Percentiles rank a stretch among this genome's conserved stretches.
Conservation (phyloP, 1,140 invertebrate species). For the Drosophila murphyi region DNA sequence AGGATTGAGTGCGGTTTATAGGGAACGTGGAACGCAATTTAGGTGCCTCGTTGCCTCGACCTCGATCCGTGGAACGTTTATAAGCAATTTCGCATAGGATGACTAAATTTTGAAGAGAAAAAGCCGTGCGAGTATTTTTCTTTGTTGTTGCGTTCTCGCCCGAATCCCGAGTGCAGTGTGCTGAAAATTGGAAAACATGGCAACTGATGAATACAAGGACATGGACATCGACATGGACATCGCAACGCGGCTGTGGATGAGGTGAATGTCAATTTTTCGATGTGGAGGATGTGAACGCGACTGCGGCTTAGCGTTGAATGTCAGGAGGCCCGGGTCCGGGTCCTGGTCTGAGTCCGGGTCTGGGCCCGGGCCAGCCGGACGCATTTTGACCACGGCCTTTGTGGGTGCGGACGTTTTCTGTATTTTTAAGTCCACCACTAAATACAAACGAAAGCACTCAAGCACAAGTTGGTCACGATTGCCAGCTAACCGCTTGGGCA, state of each 20-base stretch:
- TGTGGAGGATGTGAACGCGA: slow-evolving; percentile 7
- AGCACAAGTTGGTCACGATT: slow-evolving; percentile 83
- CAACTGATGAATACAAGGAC: slow-evolving; percentile 63
- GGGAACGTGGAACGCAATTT: background rate
- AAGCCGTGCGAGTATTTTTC: slow-evolving; percentile 55
- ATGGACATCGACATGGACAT: slow-evolving; percentile 15
- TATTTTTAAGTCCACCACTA: slow-evolving; percentile 84
- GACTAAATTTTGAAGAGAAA: slow-evolving; percentile 72
- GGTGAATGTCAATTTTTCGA: background rate
- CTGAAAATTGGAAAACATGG: slow-evolving; percentile 79
- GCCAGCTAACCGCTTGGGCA: slow-evolving; percentile 51
- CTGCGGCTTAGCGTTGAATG: slow-evolving; percentile 70
- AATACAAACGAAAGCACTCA: slow-evolving; percentile 84
- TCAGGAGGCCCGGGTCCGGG: slow-evolving; percentile 47
- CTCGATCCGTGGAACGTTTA: slow-evolving; percentile 38
- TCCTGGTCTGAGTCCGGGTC: no score
- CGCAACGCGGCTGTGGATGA: slow-evolving; percentile 12
- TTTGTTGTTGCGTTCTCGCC: slow-evolving; percentile 47
- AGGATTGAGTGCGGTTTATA: slow-evolving; percentile 55
- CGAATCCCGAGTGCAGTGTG: slow-evolving; percentile 60
- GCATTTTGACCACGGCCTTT: slow-evolving; percentile 73
- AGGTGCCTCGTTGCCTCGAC: background rate
- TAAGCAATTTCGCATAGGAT: slow-evolving; percentile 81
- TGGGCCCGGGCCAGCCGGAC: slow-evolving; percentile 27
- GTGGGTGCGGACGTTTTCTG: slow-evolving; percentile 63